These are phyloP conservation scores for Villa cingulata DNA, from an alignment of 2,888 invertebrate species.

Conservation along the genomic window DNA sequence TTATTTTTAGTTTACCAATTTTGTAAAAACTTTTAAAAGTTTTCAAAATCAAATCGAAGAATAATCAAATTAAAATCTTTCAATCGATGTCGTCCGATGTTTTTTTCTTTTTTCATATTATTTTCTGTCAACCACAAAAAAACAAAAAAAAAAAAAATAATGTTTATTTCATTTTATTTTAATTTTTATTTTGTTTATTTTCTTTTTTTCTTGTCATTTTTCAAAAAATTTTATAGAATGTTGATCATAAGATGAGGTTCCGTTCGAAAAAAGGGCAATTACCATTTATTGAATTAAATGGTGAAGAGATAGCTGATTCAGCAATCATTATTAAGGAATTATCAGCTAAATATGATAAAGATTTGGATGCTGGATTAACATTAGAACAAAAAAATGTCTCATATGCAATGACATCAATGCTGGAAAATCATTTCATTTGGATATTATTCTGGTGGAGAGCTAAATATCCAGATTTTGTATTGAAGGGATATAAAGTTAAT, in stretches of 20 bases:
- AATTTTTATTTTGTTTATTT: too few relatives aligned
- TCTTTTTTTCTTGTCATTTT: constrained; percentile 19
- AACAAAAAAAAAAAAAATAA: too few relatives aligned
- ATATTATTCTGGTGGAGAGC: constrained; percentile 84
- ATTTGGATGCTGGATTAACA: constrained; percentile 69
- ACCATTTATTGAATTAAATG: constrained; percentile 90
- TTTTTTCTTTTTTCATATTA: too few relatives aligned
- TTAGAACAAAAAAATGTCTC: constrained; percentile 76
- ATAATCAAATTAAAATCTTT: too few relatives aligned
- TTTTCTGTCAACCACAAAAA: too few relatives aligned
- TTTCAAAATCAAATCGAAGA: too few relatives aligned
- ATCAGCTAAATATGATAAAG: constrained; percentile 66
- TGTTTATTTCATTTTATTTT: too few relatives aligned
- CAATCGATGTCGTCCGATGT: too few relatives aligned
- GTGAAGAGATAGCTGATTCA: constrained; percentile 87
- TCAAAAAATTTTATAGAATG: constrained; percentile 76
- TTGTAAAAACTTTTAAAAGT: too few relatives aligned
- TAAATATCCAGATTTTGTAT: constrained; percentile 76
- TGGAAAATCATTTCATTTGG: constrained; percentile 89
- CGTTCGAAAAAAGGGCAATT: constrained; percentile 88
- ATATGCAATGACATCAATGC: constrained; percentile 87
- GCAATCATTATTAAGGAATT: constrained; percentile 80
- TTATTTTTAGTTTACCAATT: too few relatives aligned
- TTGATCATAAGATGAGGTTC: constrained; percentile 87
- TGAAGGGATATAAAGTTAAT: constrained; percentile 85